Conservation (phyloP, 2,888 invertebrate species). For the Zhuqinia jingwanae region DNA sequence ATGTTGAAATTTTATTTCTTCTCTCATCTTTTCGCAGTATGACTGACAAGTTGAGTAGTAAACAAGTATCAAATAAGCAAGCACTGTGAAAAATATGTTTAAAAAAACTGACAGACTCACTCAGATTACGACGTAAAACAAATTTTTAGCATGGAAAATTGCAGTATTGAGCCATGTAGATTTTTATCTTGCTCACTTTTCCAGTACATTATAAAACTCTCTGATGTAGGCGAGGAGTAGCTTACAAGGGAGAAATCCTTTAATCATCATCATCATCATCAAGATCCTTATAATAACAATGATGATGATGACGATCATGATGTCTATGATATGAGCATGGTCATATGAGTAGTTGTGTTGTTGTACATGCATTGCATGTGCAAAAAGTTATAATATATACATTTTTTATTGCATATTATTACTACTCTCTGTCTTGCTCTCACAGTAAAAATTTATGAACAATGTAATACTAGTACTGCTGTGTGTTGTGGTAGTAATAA, state of each 20-base stretch:
- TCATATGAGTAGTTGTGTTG: background rate
- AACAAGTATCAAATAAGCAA: background rate
- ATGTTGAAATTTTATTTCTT: slow-evolving; percentile 32
- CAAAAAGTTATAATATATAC: background rate
- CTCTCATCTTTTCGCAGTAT: slow-evolving; percentile 15
- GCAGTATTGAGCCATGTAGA: slow-evolving; percentile 25
- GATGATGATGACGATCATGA: background rate
- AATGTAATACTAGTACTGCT: too few species aligned
- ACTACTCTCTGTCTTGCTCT: background rate
- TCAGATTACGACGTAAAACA: slow-evolving; percentile 21
- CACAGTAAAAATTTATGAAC: slow-evolving; percentile 27
- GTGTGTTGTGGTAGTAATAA: background rate
- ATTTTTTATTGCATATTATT: slow-evolving; percentile 1
- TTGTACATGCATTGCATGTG: background rate
- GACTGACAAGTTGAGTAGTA: too few species aligned
- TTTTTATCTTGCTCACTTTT: slow-evolving; percentile 40
- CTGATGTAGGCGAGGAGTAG: slow-evolving; percentile 15
- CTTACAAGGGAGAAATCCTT: background rate
- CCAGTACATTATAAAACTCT: slow-evolving; percentile 1
- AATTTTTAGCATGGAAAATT: slow-evolving; percentile 15
- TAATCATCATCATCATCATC: background rate
- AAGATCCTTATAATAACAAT: background rate
- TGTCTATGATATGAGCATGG: background rate
- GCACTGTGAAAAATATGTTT: too few species aligned
- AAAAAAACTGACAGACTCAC: background rate